These are phyloP conservation scores for Brachymystax lenok DNA, from an alignment of 2,797 vertebrate species.

Conservation along the genomic window DNA sequence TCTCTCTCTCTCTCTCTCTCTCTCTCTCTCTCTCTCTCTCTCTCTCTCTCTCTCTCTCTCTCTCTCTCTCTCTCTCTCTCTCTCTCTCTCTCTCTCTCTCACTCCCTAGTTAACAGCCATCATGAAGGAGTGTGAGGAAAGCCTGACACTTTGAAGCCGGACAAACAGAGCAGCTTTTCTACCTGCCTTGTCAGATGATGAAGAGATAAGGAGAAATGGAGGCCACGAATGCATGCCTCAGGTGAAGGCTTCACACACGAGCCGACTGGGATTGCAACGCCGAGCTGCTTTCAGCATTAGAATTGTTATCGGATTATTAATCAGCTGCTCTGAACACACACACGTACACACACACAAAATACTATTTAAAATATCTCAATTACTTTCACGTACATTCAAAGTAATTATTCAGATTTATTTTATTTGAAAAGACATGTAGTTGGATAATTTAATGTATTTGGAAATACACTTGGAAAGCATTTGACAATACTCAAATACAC, in stretches of 20 bases:
- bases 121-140: slow-evolving; percentile 4
- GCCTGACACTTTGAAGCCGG: neutral
- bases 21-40: neutral
- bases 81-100: slow-evolving; percentile 3
- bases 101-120: neutral
- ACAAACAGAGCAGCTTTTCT: neutral
- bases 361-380: neutral
- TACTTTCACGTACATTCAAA: neutral
- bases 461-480: neutral
- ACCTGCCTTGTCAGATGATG: neutral
- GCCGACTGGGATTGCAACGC: neutral
- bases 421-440: too few species aligned
- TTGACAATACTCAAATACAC: neutral
- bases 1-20: neutral
- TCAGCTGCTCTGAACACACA: neutral
- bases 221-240: neutral
- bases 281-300: slow-evolving; percentile 3
- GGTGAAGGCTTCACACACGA: neutral
- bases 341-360: neutral
- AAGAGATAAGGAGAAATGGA: neutral
- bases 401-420: neutral
- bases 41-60: neutral
- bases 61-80: neutral
- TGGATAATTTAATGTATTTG: too few species aligned
- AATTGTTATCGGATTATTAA: slow-evolving; percentile 1